These are phyloP conservation scores for Psittacara wagleri DNA, from an alignment of 2,113 vertebrate genomes.

Conservation along the genomic window DNA sequence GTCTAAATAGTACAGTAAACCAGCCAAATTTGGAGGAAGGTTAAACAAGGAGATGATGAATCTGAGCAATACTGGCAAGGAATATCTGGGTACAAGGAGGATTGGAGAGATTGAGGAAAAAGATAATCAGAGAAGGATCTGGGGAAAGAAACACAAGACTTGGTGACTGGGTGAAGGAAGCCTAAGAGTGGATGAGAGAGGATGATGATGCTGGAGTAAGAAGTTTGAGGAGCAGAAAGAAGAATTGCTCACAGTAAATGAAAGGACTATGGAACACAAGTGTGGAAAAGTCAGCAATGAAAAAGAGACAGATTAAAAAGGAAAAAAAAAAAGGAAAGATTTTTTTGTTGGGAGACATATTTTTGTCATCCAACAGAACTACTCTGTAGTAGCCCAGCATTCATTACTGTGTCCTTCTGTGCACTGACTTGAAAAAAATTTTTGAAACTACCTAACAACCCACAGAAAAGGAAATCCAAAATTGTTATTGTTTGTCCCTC, in stretches of 20 bases:
- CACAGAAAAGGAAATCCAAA: neutral
- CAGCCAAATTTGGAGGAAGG: neutral
- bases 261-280: neutral
- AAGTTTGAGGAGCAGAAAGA: neutral
- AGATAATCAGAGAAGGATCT: neutral
- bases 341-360: neutral
- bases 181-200: neutral
- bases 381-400: neutral
- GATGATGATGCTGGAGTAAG: neutral
- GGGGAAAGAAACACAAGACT: neutral
- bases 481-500: neutral
- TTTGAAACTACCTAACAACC: neutral
- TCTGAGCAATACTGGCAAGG: neutral
- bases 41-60: neutral
- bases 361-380: neutral
- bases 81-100: neutral
- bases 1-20: neutral
- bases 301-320: neutral
- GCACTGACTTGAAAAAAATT: neutral
- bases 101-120: neutral
- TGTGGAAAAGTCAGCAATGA: neutral
- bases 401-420: neutral
- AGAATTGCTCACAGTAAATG: neutral
- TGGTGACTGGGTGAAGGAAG: neutral
- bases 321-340: neutral